Percentiles rank a stretch among this genome's conserved stretches.
Conservation (phyloP, 2,113 vertebrate species). For the Crotophaga sulcirostris region DNA sequence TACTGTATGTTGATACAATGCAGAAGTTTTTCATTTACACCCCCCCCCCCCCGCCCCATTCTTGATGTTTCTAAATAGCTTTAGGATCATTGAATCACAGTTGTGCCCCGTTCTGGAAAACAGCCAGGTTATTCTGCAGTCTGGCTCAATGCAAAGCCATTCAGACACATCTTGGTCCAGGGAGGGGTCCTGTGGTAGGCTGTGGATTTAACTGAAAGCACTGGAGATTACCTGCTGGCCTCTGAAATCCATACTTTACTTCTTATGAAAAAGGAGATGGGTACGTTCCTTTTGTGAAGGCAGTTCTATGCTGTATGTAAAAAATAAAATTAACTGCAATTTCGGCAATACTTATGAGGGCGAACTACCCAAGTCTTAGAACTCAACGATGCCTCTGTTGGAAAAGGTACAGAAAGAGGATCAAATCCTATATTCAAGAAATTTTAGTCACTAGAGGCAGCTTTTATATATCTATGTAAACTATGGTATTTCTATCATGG, state of each 20-base stretch:
- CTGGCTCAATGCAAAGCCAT: neutral
- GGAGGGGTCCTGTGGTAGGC: neutral
- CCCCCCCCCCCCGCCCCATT: neutral
- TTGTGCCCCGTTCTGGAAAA: constrained; percentile 17
- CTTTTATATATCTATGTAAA: neutral
- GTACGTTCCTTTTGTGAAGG: neutral
- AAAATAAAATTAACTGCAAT: neutral
- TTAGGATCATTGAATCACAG: constrained; percentile 57
- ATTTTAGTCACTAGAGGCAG: neutral
- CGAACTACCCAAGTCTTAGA: neutral
- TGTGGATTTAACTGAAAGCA: neutral
- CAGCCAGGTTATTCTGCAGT: neutral
- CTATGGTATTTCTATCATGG: neutral
- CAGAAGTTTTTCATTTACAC: constrained; percentile 34
- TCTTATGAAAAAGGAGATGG: neutral
- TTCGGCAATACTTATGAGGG: neutral
- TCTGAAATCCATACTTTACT: neutral
- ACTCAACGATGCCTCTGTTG: neutral
- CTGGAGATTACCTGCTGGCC: neutral
- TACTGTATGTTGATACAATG: constrained; percentile 63
- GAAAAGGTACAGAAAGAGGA: neutral
- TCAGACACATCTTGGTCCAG: neutral
- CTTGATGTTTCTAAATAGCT: constrained; percentile 70
- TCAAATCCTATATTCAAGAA: neutral
- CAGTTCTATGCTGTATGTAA: neutral